These are phyloP conservation scores for Bombus impatiens DNA, from an alignment of 1,140 invertebrate genomes.

Conservation along the genomic window DNA sequence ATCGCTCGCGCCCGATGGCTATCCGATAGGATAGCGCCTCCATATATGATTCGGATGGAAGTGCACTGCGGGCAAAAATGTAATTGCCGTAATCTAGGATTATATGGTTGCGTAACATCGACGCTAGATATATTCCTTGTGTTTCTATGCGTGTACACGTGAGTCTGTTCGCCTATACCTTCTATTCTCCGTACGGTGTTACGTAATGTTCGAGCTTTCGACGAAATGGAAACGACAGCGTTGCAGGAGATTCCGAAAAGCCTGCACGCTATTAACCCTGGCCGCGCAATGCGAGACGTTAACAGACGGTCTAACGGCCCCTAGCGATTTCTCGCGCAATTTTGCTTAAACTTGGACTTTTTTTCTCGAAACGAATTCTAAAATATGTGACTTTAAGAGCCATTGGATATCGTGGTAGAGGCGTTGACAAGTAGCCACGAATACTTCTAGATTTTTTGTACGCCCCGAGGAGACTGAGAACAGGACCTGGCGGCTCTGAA, in stretches of 20 bases:
- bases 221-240: neutral
- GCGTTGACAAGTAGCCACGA: too few relatives aligned
- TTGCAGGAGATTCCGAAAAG: neutral
- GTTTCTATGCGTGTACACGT: neutral
- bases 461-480: too few relatives aligned
- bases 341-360: too few relatives aligned
- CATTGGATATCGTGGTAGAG: too few relatives aligned
- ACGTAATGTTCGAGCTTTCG: constrained; percentile 1
- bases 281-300: too few relatives aligned
- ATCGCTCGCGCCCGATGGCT: constrained; percentile 60
- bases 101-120: constrained; percentile 44
- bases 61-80: constrained; percentile 40
- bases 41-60: constrained; percentile 53
- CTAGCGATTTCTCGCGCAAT: too few relatives aligned
- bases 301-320: too few relatives aligned
- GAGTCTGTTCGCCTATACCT: neutral
- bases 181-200: neutral
- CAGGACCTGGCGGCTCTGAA: too few relatives aligned
- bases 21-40: constrained; percentile 57
- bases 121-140: neutral
- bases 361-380: too few relatives aligned
- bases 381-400: too few relatives aligned
- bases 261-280: neutral
- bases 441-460: too few relatives aligned
- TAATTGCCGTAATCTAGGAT: constrained; percentile 51